Base-by-base conservation (phyloP, 2,797 vertebrate species). In the Lagocephalus sceleratus region DNA sequence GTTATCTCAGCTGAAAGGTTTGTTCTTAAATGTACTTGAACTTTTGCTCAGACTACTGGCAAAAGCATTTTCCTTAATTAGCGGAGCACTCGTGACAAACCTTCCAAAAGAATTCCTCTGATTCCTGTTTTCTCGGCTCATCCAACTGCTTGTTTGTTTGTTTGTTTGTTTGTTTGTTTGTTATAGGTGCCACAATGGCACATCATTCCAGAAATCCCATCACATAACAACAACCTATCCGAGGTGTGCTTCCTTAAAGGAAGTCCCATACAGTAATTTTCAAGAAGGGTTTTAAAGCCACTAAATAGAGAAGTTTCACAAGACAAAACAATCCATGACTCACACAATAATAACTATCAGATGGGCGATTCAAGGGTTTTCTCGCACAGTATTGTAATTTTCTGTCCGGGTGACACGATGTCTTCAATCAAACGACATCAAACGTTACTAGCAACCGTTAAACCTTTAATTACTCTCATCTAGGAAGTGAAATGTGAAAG, bases 161-260 rank as follows among this genome's bases (percentile, higher is more conserved):
- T 25, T 25, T 25, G 23, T 25, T 25, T 25, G 23, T 25, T 25
- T 35, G 9, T 35, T 14, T 35, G 9, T 11, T 35, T 35, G n/a
- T 35, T 12, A 35, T 35, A 35, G 10, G 12, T 35, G 12, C 32
- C 32, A 35, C 32, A 35, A 14, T 35, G 32, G n/a, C n/a, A 35
- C 23, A 25, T 25, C 23, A 58, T 29, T 76, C 65, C 74, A 75
- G 76, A 49, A 69, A 61, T 64, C 39, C 69, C 23, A 70, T 81
- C 61, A 72, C 67, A 61, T 67, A 60, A 68, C 56, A 60, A 26
- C 58, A 58, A 59, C 40, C 69, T 53, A 50, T 40, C 46, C 45
- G 47, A 21, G 65, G 35, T 32, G 21, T 6, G n/a, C 39, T 17
- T 40, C 39, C 39, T 17, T 40, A 40, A 40, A 1, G 3, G n/a